Conservation (phyloP, 2,888 invertebrate species). For the Ennomos erosarius region DNA sequence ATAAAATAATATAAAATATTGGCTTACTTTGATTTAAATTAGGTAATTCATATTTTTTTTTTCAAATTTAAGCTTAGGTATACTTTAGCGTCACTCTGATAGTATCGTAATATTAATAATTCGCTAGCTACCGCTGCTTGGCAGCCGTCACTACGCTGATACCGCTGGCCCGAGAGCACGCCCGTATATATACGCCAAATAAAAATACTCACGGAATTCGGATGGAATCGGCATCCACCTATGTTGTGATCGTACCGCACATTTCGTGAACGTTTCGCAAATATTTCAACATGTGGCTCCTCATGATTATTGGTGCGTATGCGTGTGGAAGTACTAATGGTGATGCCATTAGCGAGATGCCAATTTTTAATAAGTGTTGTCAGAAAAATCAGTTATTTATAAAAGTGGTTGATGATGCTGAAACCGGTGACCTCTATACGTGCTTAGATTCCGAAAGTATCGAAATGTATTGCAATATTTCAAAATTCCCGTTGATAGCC, state of each 20-base stretch:
- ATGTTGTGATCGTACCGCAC: conserved; percentile 62
- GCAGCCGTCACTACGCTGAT: conserved; percentile 58
- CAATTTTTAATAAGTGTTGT: conserved; percentile 75
- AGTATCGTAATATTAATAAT: no score
- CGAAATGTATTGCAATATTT: conserved; percentile 51
- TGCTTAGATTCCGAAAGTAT: conserved; percentile 60
- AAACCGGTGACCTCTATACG: conserved; percentile 51
- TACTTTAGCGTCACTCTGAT: no score
- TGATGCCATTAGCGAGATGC: conserved; percentile 45
- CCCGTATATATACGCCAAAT: conserved; percentile 46
- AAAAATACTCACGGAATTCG: conserved; percentile 69
- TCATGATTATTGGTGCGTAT: conserved; percentile 55
- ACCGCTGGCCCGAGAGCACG: conserved; percentile 63
- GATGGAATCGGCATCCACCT: conserved; percentile 57
- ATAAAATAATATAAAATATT: no score
- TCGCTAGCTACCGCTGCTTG: conserved; percentile 13
- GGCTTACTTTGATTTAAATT: no score
- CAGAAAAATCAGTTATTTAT: conserved; percentile 60
- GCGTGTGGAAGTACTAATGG: conserved; percentile 47
- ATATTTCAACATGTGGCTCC: conserved; percentile 60
- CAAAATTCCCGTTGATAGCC: conserved; percentile 58
- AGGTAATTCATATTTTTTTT: no score
- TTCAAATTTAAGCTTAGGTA: no score
- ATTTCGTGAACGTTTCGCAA: conserved; percentile 38
- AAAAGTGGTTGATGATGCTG: conserved; percentile 51